Conservation (phyloP, 1,140 invertebrate species). For the Neotoxoptera formosana region DNA sequence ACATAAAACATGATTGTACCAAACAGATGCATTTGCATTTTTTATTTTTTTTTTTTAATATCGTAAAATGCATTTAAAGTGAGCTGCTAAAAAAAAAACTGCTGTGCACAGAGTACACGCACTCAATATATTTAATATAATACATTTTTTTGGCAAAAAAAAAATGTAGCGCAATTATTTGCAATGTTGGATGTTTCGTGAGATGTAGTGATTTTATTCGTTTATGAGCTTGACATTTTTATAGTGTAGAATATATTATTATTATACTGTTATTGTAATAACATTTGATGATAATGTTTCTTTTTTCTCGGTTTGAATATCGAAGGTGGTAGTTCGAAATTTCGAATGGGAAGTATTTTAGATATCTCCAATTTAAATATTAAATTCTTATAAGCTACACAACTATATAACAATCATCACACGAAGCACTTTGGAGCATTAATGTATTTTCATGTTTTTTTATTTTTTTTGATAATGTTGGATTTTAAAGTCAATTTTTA, state of each 20-base stretch:
- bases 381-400: background rate
- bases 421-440: no score
- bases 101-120: no score
- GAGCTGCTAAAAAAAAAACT: no score
- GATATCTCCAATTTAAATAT: background rate
- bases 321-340: no score
- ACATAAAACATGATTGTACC: background rate
- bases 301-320: background rate
- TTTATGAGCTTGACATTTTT: background rate
- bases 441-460: no score
- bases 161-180: background rate
- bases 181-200: background rate
- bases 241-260: background rate
- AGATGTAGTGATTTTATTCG: background rate
- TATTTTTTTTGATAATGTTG: no score
- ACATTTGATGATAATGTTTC: background rate
- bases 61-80: no score
- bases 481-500: no score
- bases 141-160: background rate
- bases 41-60: background rate
- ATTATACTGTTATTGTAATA: background rate
- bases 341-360: background rate
- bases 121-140: no score
- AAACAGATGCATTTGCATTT: background rate
- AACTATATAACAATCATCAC: no score